Evolutionary conservation across 2,888 invertebrate genomes (phyloP).

Genomic region (Spisula solida): DNA sequence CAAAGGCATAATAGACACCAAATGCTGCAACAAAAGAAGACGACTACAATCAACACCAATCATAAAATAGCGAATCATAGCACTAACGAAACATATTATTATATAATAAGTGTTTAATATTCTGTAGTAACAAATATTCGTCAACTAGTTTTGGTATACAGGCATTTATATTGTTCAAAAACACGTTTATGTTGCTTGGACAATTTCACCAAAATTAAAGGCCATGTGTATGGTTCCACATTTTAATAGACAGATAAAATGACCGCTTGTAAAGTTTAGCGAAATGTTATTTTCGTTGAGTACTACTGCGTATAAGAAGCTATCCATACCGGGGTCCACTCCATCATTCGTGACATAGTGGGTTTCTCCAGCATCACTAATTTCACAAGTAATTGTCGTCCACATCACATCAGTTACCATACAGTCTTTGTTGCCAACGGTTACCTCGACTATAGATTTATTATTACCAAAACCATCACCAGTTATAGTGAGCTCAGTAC

Average conservation of each 20-base stretch:
- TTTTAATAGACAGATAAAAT: no score
- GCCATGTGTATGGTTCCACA: constrained; percentile 36
- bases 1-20: constrained; percentile 77
- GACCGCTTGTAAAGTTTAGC: no score
- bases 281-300: not conserved
- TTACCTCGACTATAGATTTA: constrained; percentile 44
- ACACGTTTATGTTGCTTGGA: no score
- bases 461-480: constrained; percentile 73
- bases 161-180: no score
- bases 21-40: constrained; percentile 63
- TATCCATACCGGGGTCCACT: constrained; percentile 66
- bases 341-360: constrained; percentile 76
- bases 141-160: not conserved
- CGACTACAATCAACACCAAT: no score
- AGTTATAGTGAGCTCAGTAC: constrained; percentile 74
- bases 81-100: no score
- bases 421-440: constrained; percentile 70
- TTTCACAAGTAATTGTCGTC: constrained; percentile 75
- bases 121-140: not conserved
- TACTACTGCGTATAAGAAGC: constrained; percentile 34
- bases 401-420: constrained; percentile 56
- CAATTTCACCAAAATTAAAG: constrained; percentile 20
- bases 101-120: not conserved
- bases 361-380: constrained; percentile 68
- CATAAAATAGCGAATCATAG: no score